Evolutionary conservation across 2,113 vertebrate genomes (phyloP), one percentile per base, ranked within the genome.

Genomic region (Chaenocephalus aceratus): DNA sequence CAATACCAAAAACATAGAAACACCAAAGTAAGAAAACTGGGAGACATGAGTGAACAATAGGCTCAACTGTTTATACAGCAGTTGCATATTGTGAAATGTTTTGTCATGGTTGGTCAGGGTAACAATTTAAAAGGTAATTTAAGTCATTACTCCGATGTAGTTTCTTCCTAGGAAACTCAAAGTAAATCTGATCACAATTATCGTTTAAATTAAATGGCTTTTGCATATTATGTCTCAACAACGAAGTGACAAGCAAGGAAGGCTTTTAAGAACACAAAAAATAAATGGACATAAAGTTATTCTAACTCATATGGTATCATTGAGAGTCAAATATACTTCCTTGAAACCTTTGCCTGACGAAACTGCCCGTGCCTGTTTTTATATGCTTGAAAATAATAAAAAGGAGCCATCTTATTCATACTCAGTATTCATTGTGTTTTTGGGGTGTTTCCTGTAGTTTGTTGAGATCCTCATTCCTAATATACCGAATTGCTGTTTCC

Each of bases 1-100:
- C 51, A 30, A 61, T 63, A 46, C 54, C 66, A 66, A 16, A 65
- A 58, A 59, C 14, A 75, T 48, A 61, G 21, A 65, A 36, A 34
- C 69, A 69, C 46, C 23, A 61, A 58, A 79, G 72, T 3, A 46
- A 12, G 21, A 71, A 9, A 0, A 58, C n/a, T 13, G 4, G 26
- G 53, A 46, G 15, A 62, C 18, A 34, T 0, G 45, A 67, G 58
- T 36, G 6, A 53, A 57, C 41, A 57, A 45, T 9, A 41, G 36
- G 36, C 36, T 41, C 68, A n/a, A 36, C 18, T 26, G 23, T 56
- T 36, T 12, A 10, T 7, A 34, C 1, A n/a, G 34, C 18, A 44
- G 16, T 15, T 44, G 6, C 45, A 45, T 15, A 16, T 46, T 13
- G 18, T 36, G 64, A 13, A 10, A 23, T 5, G 6, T 13, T 10